Base-by-base conservation (phyloP, 2,113 vertebrate genomes). In the Alligator mississippiensis region DNA sequence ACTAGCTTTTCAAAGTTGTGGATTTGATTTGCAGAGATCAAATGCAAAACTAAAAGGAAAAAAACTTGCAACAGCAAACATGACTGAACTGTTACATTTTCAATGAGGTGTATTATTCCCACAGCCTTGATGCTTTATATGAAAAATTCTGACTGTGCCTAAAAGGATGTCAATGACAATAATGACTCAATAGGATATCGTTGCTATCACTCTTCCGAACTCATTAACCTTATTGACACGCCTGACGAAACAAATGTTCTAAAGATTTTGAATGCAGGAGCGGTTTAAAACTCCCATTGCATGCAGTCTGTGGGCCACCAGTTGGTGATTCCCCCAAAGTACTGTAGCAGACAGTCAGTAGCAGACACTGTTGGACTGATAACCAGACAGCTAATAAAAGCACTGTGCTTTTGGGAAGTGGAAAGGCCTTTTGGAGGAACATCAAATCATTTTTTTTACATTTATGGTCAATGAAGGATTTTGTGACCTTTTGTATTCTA, bases 161-260 rank as follows among this genome's bases (percentile, higher is more conserved):
- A 1, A 9, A 90, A 92, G 38, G 16, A 87, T 87, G 88, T 92
- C 74, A 84, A 74, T 77, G 84, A 72, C 13, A 34, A 22, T 30
- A 72, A 72, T 17, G 82, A 84, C 21, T 22, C 24, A 90, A 79
- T n/a, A 72, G 74, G 58, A 76, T 54, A 24, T 34, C n/a, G 14
- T 8, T 64, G 59, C 55, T 75, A 25, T 92, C 9, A 7, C 34
- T 81, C 2, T 11, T 72, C 55, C 72, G 70, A 55, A 92, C 78
- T 63, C 24, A 25, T 10, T 78, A 22, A 38, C 62, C 68, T 38
- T 47, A 79, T 1, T 0, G 0, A 3, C 12, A 28, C 55, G 24
- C 4, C 0, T 1, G 54, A 8, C 0, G 78, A 15, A 34, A 88
- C 57, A 80, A 90, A 55, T 2, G n/a, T 66, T 61, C 27, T 16